phyloP scores from a whole-genome alignment of 2,113 vertebrate genomes.

The Callospermophilus lateralis region DNA sequence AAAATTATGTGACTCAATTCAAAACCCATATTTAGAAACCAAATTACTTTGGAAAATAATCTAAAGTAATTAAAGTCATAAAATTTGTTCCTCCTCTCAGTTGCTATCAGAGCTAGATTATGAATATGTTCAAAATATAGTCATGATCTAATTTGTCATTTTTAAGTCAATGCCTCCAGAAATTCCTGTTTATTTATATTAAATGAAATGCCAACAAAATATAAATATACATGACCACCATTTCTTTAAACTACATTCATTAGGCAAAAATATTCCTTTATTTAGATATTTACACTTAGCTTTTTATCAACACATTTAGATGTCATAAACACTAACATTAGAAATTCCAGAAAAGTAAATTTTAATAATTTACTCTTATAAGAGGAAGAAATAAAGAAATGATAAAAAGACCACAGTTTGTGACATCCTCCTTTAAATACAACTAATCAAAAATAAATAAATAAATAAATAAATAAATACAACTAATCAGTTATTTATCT shows the following conservation, averaged over 20 bases:
- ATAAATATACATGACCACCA: background rate
- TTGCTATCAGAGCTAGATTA: background rate
- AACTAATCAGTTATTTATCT: background rate
- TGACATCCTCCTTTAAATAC: background rate
- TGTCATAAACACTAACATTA: conserved; percentile 38
- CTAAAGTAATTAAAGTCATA: conserved; percentile 5
- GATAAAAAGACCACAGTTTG: background rate
- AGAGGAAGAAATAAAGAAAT: conserved; percentile 1
- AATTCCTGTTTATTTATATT: conserved; percentile 32
- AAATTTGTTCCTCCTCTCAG: conserved; percentile 13
- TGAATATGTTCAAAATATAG: background rate
- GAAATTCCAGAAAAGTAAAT: background rate
- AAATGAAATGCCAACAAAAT: conserved; percentile 48
- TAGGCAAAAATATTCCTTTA: conserved; percentile 51
- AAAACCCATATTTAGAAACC: conserved; percentile 5
- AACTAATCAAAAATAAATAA: too few relatives aligned
- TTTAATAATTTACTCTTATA: background rate
- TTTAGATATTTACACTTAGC: conserved; percentile 12
- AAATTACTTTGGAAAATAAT: conserved; percentile 13
- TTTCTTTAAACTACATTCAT: conserved; percentile 24
- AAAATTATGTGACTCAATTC: conserved; percentile 20
- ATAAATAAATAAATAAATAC: too few relatives aligned
- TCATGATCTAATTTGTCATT: background rate
- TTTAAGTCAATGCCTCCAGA: background rate
- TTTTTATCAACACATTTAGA: conserved; percentile 29